Evolutionary conservation across 2,888 invertebrate species (phyloP).

Genomic region (Caenorhabditis angaria): DNA sequence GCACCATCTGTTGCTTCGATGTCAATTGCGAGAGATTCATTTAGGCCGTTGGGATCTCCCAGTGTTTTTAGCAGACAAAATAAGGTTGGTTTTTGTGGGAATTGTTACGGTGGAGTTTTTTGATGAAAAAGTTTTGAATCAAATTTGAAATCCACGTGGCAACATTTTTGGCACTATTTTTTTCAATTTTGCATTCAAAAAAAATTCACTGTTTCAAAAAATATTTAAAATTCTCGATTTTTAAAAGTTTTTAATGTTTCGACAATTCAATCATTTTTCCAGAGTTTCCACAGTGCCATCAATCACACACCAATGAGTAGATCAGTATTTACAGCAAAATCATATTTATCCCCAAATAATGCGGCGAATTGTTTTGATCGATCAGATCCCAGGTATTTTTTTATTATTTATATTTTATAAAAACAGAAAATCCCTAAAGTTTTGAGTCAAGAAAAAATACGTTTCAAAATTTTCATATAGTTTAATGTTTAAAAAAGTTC

Average conservation of each 20-base stretch:
- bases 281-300: too few relatives aligned
- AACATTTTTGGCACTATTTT: too few relatives aligned
- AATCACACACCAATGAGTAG: neutral
- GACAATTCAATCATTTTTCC: too few relatives aligned
- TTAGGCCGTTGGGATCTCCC: slow-evolving; percentile 8
- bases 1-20: slow-evolving; percentile 35
- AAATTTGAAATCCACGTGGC: neutral
- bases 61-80: slow-evolving; percentile 34
- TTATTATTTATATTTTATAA: neutral
- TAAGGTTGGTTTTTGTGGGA: neutral
- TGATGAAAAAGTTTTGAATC: too few relatives aligned
- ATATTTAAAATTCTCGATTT: too few relatives aligned
- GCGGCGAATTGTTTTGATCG: neutral
- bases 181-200: neutral
- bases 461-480: too few relatives aligned
- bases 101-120: too few relatives aligned
- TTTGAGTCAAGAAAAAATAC: too few relatives aligned
- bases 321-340: neutral
- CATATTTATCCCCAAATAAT: neutral
- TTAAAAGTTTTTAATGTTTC: too few relatives aligned
- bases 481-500: too few relatives aligned
- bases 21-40: slow-evolving; percentile 4
- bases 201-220: neutral
- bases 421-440: too few relatives aligned
- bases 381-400: neutral